Conservation (phyloP, 2,888 invertebrate species). For the Zaprionus lineosus region DNA sequence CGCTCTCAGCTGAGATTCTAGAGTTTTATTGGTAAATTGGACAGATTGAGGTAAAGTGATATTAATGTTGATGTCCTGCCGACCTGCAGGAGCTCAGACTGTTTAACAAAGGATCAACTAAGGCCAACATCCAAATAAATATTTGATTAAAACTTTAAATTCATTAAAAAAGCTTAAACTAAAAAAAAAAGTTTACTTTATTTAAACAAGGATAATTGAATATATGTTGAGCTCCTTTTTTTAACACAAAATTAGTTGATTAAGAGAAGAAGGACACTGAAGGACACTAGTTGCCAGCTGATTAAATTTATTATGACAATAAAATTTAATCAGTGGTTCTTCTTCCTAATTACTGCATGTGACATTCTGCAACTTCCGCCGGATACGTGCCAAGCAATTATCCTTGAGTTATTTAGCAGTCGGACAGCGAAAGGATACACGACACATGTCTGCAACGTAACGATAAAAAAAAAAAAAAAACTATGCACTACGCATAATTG, state of each 20-base stretch:
- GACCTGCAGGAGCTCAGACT: no score
- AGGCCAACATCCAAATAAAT: no score
- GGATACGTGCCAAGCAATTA: slow-evolving; percentile 29
- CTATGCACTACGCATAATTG: slow-evolving; percentile 44
- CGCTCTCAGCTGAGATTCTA: slow-evolving; percentile 55
- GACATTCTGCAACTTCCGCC: not conserved
- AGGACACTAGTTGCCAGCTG: no score
- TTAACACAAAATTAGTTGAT: not conserved
- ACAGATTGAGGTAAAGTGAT: slow-evolving; percentile 77
- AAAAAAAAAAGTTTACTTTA: not conserved
- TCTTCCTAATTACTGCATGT: no score
- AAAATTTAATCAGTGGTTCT: no score
- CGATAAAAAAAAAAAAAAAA: no score
- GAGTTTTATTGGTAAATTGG: slow-evolving; percentile 76
- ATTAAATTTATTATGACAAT: no score
- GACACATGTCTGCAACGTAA: no score
- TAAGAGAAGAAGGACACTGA: no score
- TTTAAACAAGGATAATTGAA: no score
- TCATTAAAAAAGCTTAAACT: not conserved
- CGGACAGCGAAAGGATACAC: no score
- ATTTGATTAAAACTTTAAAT: not conserved
- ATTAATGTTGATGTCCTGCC: slow-evolving; percentile 64
- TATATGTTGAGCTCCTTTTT: no score
- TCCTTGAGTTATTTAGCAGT: slow-evolving; percentile 8
- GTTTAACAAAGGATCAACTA: not conserved